Conservation (phyloP, 2,113 vertebrate genomes). For the Aleadryas rufinucha region DNA sequence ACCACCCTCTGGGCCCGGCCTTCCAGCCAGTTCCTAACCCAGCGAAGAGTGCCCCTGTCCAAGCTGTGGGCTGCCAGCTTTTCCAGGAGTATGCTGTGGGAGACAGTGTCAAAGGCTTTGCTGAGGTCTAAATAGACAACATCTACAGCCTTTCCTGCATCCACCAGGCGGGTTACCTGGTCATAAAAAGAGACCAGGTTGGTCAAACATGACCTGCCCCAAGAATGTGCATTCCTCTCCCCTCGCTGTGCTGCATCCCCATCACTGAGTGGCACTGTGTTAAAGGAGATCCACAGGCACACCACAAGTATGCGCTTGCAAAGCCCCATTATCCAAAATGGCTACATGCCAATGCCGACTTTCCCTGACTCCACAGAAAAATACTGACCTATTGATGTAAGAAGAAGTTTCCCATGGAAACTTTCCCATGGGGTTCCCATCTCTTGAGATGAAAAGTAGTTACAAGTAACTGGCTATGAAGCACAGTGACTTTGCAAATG, state of each 20-base stretch:
- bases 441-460: background rate
- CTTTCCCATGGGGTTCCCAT: background rate
- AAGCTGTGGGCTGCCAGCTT: too few relatives aligned
- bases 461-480: background rate
- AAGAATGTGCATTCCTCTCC: too few relatives aligned
- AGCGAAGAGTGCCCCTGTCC: too few relatives aligned
- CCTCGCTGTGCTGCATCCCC: background rate
- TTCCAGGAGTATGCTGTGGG: too few relatives aligned
- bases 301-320: background rate
- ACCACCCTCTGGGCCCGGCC: too few relatives aligned
- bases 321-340: background rate
- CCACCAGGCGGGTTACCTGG: too few relatives aligned
- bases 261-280: conserved; percentile 45
- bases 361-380: background rate
- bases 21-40: too few relatives aligned
- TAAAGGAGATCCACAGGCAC: background rate
- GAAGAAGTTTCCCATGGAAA: background rate
- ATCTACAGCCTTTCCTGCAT: too few relatives aligned
- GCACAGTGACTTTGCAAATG: background rate
- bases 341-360: background rate
- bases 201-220: too few relatives aligned
- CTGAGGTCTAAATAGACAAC: too few relatives aligned
- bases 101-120: too few relatives aligned
- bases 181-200: too few relatives aligned
- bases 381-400: background rate